These are phyloP conservation scores for Melanotaenia nigrans DNA, from an alignment of 2,797 vertebrate species.

Conservation along the genomic window DNA sequence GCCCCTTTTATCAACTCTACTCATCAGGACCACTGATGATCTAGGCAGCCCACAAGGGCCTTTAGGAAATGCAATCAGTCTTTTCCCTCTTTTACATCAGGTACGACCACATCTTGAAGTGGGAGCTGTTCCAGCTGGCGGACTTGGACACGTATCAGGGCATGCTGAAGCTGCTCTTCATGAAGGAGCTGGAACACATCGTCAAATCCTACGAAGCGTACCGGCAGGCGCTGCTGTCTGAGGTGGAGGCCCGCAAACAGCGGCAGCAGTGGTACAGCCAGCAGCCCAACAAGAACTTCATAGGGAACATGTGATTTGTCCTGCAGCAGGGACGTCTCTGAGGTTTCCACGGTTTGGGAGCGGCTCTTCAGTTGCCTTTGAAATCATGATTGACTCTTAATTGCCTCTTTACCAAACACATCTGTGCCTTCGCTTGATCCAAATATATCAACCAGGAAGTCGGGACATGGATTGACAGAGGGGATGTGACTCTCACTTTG, in stretches of 20 bases:
- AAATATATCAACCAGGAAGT: slow-evolving; percentile 74
- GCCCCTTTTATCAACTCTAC: background rate
- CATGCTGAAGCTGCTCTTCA: slow-evolving; percentile 98
- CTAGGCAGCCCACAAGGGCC: background rate
- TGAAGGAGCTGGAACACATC: slow-evolving; percentile 98
- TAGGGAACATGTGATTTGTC: slow-evolving; percentile 79
- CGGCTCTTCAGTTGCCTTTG: slow-evolving; percentile 47
- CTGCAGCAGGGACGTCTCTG: slow-evolving; percentile 48
- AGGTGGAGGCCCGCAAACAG: slow-evolving; percentile 94
- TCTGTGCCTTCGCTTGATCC: slow-evolving; percentile 80
- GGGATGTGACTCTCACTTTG: slow-evolving; percentile 28
- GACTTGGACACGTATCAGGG: slow-evolving; percentile 99
- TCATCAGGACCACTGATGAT: background rate
- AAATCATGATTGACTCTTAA: slow-evolving; percentile 62
- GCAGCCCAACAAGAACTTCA: slow-evolving; percentile 89
- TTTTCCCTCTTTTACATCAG: slow-evolving; percentile 70
- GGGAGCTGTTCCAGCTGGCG: slow-evolving; percentile 98
- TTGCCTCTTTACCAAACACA: slow-evolving; percentile 78
- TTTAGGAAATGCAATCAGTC: background rate
- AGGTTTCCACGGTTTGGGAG: slow-evolving; percentile 64
- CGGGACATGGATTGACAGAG: slow-evolving; percentile 12
- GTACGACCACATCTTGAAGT: slow-evolving; percentile 98
- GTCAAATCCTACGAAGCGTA: slow-evolving; percentile 98
- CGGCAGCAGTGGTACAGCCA: slow-evolving; percentile 95
- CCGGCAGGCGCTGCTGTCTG: slow-evolving; percentile 91